phyloP scores from a whole-genome alignment of 1,140 invertebrate species.

The Chelonus insularis region DNA sequence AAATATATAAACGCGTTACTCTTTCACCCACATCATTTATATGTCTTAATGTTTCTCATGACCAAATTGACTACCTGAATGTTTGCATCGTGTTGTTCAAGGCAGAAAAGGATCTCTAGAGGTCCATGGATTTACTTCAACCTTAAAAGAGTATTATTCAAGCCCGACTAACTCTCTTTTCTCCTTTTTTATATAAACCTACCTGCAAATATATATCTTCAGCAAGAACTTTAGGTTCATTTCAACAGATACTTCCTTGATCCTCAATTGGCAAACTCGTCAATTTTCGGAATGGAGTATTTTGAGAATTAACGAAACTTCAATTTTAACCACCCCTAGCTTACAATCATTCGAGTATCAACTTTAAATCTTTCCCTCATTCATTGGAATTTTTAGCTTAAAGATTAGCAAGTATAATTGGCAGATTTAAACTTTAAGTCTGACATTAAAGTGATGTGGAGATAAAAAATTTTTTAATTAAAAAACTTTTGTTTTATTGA shows the following conservation, averaged over 20 bases:
- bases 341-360: no score
- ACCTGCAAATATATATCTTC: neutral
- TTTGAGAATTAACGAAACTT: neutral
- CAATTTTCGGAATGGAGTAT: neutral
- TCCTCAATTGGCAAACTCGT: neutral
- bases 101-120: neutral
- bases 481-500: no score
- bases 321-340: no score
- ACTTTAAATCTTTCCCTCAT: no score
- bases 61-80: slow-evolving; percentile 13
- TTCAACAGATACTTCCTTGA: neutral
- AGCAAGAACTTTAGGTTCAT: neutral
- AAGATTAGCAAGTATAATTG: no score
- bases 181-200: neutral
- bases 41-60: slow-evolving; percentile 1
- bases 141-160: neutral
- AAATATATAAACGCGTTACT: neutral
- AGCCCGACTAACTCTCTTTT: neutral
- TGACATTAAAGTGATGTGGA: no score
- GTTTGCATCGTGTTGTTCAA: neutral
- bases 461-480: no score
- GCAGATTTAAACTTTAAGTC: no score
- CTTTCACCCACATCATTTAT: neutral
- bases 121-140: neutral
- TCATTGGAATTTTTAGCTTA: no score